phyloP scores from a whole-genome alignment of 2,888 invertebrate genomes.

The Temnothorax unifasciatus region DNA sequence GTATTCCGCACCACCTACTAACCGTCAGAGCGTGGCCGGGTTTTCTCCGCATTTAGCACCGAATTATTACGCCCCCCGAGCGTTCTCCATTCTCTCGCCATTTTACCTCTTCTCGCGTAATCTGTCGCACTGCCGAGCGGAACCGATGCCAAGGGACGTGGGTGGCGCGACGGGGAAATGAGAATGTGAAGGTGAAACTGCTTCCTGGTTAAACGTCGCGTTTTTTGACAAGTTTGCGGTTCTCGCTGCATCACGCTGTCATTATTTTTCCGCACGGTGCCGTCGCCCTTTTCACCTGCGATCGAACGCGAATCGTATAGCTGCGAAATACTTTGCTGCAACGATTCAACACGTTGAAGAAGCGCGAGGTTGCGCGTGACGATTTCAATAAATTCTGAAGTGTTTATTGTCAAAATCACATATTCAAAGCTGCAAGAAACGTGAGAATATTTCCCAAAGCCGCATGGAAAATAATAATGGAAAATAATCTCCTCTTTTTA shows the following conservation, averaged over 20 bases:
- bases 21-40: slow-evolving; percentile 56
- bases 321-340: slow-evolving; percentile 5
- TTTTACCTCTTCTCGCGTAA: slow-evolving; percentile 58
- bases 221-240: slow-evolving; percentile 44
- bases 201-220: slow-evolving; percentile 36
- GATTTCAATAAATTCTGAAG: slow-evolving; percentile 31
- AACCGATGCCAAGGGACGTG: slow-evolving; percentile 39
- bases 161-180: slow-evolving; percentile 8
- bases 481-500: neutral
- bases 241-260: slow-evolving; percentile 15
- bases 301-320: slow-evolving; percentile 31
- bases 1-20: slow-evolving; percentile 43
- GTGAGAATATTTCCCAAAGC: neutral
- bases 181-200: slow-evolving; percentile 27
- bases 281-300: slow-evolving; percentile 29
- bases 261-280: slow-evolving; percentile 39
- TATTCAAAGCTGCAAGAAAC: neutral
- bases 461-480: neutral
- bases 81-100: slow-evolving; percentile 58
- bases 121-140: slow-evolving; percentile 52
- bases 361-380: neutral
- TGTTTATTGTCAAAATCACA: slow-evolving; percentile 25
- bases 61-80: slow-evolving; percentile 64
- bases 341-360: slow-evolving; percentile 15
- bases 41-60: slow-evolving; percentile 64